phyloP scores from a whole-genome alignment of 2,113 vertebrate species.

The Pollimyrus isidori region DNA sequence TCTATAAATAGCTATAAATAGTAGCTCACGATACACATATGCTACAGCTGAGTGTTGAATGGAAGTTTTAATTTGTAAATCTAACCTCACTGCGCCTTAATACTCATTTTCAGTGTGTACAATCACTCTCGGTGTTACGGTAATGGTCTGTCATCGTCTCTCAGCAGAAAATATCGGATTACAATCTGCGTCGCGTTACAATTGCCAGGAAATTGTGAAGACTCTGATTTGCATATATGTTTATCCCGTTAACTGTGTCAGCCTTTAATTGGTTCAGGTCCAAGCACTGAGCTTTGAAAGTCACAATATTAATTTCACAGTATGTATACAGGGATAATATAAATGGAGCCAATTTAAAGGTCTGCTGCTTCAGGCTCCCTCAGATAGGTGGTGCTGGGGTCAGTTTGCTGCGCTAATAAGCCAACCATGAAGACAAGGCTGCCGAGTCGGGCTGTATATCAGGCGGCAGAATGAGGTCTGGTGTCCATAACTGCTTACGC shows the following conservation, averaged over 20 bases:
- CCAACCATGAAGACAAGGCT: background rate
- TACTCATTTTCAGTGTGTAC: background rate
- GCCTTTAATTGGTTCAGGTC: background rate
- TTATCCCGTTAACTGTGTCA: background rate
- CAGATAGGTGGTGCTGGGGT: background rate
- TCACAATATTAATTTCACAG: background rate
- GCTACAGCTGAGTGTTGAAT: background rate
- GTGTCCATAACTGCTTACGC: background rate
- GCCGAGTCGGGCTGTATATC: background rate
- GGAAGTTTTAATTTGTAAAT: background rate
- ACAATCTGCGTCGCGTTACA: background rate
- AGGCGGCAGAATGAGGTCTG: background rate
- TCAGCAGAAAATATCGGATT: background rate
- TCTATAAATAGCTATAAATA: background rate
- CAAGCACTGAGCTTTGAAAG: background rate
- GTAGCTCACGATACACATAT: background rate
- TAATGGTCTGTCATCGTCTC: background rate
- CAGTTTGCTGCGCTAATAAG: background rate
- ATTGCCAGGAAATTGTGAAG: background rate
- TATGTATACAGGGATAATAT: background rate
- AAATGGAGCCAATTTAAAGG: background rate
- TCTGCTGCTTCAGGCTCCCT: background rate
- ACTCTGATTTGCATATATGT: background rate
- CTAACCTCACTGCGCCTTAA: background rate
- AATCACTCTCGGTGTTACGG: background rate